These are phyloP conservation scores for Sciurus carolinensis DNA, from an alignment of 2,797 vertebrate species.

Conservation along the genomic window DNA sequence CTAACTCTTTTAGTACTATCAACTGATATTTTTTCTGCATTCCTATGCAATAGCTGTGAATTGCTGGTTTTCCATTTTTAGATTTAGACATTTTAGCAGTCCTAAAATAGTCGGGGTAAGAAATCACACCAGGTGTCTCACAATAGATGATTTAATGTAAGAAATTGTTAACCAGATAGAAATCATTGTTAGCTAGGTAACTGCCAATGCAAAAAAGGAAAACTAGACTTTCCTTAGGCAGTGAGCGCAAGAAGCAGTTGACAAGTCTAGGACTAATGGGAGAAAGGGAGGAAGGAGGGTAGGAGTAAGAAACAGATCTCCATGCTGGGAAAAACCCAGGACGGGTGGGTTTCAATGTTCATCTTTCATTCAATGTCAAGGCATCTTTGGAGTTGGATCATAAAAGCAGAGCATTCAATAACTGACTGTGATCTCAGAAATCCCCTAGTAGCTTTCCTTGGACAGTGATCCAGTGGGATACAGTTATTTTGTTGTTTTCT, in stretches of 20 bases:
- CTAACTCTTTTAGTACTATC: not conserved
- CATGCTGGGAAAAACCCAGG: not conserved
- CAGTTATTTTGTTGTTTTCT: not conserved
- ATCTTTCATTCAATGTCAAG: not conserved
- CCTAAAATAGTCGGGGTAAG: not conserved
- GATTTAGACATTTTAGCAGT: constrained; percentile 31
- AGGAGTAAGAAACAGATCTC: not conserved
- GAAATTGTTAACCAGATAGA: not conserved
- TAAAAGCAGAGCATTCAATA: not conserved
- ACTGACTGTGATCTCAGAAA: not conserved
- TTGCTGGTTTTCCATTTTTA: not conserved
- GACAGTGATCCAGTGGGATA: too few species aligned
- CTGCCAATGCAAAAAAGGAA: not conserved
- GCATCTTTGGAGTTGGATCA: not conserved
- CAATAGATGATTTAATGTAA: not conserved
- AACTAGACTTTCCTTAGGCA: not conserved
- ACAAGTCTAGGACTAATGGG: not conserved
- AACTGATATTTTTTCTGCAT: not conserved
- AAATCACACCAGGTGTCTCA: not conserved
- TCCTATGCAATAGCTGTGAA: not conserved
- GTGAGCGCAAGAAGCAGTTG: not conserved
- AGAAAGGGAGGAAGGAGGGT: not conserved
- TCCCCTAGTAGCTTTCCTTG: not conserved
- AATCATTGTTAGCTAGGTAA: not conserved
- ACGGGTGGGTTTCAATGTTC: not conserved